Conservation (phyloP, 2,888 invertebrate species). For the Frankliniella fusca region DNA sequence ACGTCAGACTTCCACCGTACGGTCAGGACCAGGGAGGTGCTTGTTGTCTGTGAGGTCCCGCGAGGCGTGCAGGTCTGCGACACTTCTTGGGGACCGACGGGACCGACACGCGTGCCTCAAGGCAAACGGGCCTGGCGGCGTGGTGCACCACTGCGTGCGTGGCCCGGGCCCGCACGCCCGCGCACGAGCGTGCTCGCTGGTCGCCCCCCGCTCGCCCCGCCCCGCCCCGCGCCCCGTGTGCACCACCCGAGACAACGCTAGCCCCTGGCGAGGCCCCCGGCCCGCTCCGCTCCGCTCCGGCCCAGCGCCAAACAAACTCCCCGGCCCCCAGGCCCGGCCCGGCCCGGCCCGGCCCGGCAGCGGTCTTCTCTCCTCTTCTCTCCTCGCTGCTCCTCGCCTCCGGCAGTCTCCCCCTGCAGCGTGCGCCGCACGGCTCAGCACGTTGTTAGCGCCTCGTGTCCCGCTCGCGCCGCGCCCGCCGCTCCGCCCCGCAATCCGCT, state of each 20-base stretch:
- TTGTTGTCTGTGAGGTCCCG: too few species aligned
- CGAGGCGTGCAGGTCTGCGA: too few species aligned
- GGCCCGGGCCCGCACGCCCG: too few species aligned
- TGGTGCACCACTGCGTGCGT: too few species aligned
- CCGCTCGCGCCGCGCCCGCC: not conserved
- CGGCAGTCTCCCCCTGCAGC: not conserved
- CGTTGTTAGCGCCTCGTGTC: not conserved
- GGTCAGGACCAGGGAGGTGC: too few species aligned
- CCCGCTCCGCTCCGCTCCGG: not conserved
- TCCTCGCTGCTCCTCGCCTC: not conserved
- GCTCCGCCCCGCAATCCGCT: not conserved
- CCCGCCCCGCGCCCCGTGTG: not conserved
- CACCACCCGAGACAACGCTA: slow-evolving; percentile 13
- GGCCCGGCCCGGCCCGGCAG: not conserved
- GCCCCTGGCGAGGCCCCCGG: not conserved
- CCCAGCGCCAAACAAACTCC: too few species aligned
- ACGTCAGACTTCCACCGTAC: too few species aligned
- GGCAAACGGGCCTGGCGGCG: not conserved
- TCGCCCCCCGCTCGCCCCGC: too few species aligned
- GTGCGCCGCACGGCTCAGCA: not conserved
- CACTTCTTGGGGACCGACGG: too few species aligned
- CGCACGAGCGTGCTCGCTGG: too few species aligned
- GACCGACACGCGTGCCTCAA: not conserved
- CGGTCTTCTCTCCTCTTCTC: not conserved
- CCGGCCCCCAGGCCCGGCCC: not conserved